Evolutionary conservation across 2,113 vertebrate species (phyloP).

Genomic region (Daubentonia madagascariensis): DNA sequence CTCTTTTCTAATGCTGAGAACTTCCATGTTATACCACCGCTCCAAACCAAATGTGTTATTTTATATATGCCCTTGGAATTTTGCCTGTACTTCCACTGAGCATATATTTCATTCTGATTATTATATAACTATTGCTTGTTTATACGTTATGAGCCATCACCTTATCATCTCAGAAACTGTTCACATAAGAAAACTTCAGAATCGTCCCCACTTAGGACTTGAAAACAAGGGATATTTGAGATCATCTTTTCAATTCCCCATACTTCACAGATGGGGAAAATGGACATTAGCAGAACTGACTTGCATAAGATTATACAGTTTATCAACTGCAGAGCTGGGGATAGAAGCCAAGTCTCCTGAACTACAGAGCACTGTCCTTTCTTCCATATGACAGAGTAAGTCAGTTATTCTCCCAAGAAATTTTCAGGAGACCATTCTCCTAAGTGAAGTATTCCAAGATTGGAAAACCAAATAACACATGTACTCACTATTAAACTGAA

Average conservation of each 20-base stretch:
- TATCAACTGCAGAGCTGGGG: background rate
- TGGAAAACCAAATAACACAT: no score
- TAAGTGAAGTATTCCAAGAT: no score
- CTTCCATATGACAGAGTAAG: background rate
- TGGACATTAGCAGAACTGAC: no score
- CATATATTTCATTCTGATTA: background rate
- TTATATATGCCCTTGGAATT: background rate
- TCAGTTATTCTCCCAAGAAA: background rate
- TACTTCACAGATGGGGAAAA: no score
- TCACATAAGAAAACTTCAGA: background rate
- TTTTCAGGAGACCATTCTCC: background rate
- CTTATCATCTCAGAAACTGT: background rate
- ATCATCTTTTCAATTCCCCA: background rate
- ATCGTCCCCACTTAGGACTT: background rate
- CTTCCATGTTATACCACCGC: background rate
- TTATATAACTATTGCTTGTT: background rate
- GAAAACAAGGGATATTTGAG: background rate
- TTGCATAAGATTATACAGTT: background rate
- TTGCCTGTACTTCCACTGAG: background rate
- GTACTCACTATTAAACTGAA: no score
- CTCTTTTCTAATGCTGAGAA: background rate
- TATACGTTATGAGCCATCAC: background rate
- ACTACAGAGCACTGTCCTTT: background rate
- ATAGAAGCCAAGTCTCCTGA: background rate
- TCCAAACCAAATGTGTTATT: background rate